Base-by-base conservation (phyloP, 2,888 invertebrate genomes). In the Andrena haemorrhoa region DNA sequence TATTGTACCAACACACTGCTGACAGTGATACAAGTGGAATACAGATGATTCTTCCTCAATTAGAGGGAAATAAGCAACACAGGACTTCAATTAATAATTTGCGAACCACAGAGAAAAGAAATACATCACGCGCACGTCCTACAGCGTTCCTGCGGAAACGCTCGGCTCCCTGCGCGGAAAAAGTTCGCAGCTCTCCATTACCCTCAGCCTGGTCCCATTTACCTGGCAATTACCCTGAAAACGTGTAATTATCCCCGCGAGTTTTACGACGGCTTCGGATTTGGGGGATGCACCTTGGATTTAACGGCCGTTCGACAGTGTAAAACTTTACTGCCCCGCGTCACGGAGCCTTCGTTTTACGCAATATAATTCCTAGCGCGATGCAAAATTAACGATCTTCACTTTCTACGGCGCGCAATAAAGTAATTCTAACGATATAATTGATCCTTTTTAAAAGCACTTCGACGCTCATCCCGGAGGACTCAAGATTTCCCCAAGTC, bases 201-300 rank as follows among this genome's bases (percentile, higher is more conserved):
- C 33, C 65, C 63, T 51, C 60, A 31, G 80, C 49, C 76, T 65
- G 71, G 63, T 79, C 49, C 83, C 81, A 81, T 85, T 86, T 79
- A 71, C 77, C 75, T 66, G 77, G 61, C 65, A 81, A 85, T 83
- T 83, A 77, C 61, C 65, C 73, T 51, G 70, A 47, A 82, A 86
- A 83, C 83, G 75, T 81, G 83, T 74, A 83, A 86, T 86, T 86
- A 86, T 79, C 80, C 76, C 65, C 82, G 79, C 79, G 77, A 75
- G 75, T 82, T 87, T 82, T 82, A 82, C 85, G 79, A 86, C 61
- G 58, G 74, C 74, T 61, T 60, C 47, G 66, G 70, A 87, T 87
- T 83, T 77, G 73, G 66, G 66, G 65, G 64, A 68, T 60, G 80
- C 58, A 47, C 74, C 66, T 80, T 61, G 56, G 69, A 79, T 73